These are phyloP conservation scores for Hydrochoerus hydrochaeris DNA, from an alignment of 2,113 vertebrate species.

Conservation along the genomic window DNA sequence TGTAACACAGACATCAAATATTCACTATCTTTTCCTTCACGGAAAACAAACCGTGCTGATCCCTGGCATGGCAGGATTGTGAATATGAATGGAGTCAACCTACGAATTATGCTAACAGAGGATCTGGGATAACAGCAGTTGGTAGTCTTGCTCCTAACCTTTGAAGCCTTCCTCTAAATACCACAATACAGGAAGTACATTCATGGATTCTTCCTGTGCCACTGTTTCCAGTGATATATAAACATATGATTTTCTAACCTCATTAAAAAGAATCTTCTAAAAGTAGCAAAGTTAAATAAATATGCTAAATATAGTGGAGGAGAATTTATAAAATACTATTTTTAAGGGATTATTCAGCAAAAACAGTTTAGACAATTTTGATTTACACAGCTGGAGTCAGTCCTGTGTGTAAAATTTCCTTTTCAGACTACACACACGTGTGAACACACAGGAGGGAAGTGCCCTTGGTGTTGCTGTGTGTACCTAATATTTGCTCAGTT, in stretches of 20 bases:
- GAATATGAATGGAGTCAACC: neutral
- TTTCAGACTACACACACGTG: neutral
- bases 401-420: neutral
- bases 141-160: neutral
- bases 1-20: neutral
- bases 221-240: neutral
- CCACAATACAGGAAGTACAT: neutral
- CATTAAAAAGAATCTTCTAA: constrained; percentile 37
- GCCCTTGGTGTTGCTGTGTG: neutral
- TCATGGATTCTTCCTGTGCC: neutral
- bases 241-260: neutral
- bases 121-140: neutral
- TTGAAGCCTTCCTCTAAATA: neutral
- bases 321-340: neutral
- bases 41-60: neutral
- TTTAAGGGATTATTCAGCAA: neutral
- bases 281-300: neutral
- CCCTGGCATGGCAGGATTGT: neutral
- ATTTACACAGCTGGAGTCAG: neutral
- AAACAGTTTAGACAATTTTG: neutral
- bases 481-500: neutral
- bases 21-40: neutral
- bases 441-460: neutral
- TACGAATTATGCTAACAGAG: neutral
- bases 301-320: neutral